These are phyloP conservation scores for Timandra comae DNA, from an alignment of 2,888 invertebrate species.

Conservation along the genomic window DNA sequence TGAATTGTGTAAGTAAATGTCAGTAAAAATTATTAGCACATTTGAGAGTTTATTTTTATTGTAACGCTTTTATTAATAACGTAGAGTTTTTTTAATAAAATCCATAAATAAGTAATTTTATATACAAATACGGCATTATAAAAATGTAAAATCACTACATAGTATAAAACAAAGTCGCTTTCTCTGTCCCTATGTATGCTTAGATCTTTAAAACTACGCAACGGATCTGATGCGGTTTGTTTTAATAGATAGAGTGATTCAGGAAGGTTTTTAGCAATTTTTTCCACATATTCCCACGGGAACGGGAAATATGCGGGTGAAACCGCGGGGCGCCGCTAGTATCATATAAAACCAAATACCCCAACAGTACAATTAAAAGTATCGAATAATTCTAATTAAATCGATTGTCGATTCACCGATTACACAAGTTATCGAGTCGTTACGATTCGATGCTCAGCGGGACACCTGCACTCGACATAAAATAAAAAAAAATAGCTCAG, in stretches of 20 bases:
- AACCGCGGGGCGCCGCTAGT: no score
- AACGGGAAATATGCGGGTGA: no score
- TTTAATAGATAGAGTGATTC: no score
- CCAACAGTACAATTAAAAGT: conserved; percentile 43
- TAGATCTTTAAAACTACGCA: no score
- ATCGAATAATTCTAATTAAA: conserved; percentile 68
- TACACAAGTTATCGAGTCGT: conserved; percentile 49
- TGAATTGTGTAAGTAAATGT: no score
- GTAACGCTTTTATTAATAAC: background rate
- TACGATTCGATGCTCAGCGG: conserved; percentile 52
- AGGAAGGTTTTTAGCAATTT: no score
- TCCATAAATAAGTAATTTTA: background rate
- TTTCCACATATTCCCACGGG: no score
- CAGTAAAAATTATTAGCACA: background rate
- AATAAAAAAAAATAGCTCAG: background rate
- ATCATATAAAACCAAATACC: no score
- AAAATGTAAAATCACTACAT: no score
- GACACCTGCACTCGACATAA: conserved; percentile 13
- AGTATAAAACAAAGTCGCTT: no score
- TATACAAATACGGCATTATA: background rate
- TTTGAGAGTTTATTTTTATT: background rate
- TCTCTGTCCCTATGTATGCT: no score
- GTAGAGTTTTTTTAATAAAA: background rate
- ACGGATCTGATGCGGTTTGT: no score
- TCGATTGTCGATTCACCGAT: conserved; percentile 70